Evolutionary conservation across 2,113 vertebrate species (phyloP).

Genomic region (Oncorhynchus clarkii): DNA sequence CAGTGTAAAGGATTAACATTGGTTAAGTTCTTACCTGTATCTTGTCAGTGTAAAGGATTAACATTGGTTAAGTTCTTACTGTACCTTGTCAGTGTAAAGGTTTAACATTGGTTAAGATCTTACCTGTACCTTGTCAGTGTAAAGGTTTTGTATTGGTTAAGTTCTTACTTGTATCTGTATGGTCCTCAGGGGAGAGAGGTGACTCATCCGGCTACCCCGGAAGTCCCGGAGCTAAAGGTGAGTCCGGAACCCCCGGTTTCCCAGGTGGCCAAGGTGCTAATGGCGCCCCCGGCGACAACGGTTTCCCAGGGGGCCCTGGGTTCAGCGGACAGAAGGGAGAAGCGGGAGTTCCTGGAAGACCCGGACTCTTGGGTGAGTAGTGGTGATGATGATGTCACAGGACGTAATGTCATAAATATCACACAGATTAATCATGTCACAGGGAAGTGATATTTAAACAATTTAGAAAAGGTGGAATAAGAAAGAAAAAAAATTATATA

Average conservation of each 20-base stretch:
- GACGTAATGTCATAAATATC: neutral
- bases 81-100: neutral
- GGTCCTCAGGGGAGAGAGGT: conserved; percentile 77
- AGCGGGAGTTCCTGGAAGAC: conserved; percentile 78
- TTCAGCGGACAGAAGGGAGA: conserved; percentile 77
- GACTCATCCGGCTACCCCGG: conserved; percentile 72
- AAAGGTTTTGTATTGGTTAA: too few relatives aligned
- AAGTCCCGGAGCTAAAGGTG: conserved; percentile 78
- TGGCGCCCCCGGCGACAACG: conserved; percentile 78
- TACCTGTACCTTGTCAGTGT: neutral
- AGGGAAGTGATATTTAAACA: too few relatives aligned
- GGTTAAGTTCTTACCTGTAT: too few relatives aligned
- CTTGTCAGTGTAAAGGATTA: neutral
- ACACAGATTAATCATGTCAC: too few relatives aligned
- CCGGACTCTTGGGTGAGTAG: conserved; percentile 79
- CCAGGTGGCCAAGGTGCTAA: conserved; percentile 73
- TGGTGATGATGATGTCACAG: neutral
- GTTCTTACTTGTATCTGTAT: neutral
- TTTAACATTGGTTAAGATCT: neutral
- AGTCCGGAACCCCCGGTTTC: conserved; percentile 74
- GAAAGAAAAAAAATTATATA: too few relatives aligned
- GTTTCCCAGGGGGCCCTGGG: conserved; percentile 77
- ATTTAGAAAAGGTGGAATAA: too few relatives aligned
- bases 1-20: neutral
- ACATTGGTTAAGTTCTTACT: neutral